These are phyloP conservation scores for Drosophila leontia DNA, from an alignment of 1,140 invertebrate species.

Conservation along the genomic window DNA sequence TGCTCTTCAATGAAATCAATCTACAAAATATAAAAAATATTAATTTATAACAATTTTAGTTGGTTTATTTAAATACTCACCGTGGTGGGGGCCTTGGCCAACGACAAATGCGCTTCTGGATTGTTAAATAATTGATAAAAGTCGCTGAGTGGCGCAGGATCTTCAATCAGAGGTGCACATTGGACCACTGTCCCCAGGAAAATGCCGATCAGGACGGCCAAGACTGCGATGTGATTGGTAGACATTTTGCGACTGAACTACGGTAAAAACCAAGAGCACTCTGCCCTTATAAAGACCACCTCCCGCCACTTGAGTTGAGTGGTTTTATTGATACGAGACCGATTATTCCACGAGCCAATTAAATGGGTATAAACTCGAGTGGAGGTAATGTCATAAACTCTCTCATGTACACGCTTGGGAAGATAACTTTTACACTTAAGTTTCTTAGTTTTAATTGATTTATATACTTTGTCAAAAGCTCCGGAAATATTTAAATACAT, in stretches of 20 bases:
- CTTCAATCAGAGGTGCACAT: not conserved
- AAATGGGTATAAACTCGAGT: conserved; percentile 18
- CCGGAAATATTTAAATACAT: too few species aligned
- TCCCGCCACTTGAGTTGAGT: not conserved
- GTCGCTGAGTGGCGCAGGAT: conserved; percentile 1
- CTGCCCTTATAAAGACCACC: conserved; percentile 16
- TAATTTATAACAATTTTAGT: too few species aligned
- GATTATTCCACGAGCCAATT: conserved; percentile 18
- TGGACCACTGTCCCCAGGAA: not conserved
- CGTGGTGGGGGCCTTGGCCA: conserved; percentile 36
- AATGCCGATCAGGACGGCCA: conserved; percentile 1
- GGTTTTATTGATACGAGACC: conserved; percentile 25
- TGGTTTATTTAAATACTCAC: conserved; percentile 8
- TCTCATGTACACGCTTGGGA: not conserved
- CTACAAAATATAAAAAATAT: not conserved
- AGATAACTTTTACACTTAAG: not conserved
- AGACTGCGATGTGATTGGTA: not conserved
- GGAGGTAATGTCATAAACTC: not conserved
- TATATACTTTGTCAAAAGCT: too few species aligned
- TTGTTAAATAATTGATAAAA: conserved; percentile 50
- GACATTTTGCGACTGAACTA: conserved; percentile 32
- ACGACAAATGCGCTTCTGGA: conserved; percentile 30
- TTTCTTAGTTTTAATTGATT: too few species aligned
- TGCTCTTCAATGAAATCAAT: conserved; percentile 30
- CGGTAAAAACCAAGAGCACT: not conserved